Evolutionary conservation across 2,113 vertebrate genomes (phyloP).

Genomic region (Sphaerodactylus townsendi): DNA sequence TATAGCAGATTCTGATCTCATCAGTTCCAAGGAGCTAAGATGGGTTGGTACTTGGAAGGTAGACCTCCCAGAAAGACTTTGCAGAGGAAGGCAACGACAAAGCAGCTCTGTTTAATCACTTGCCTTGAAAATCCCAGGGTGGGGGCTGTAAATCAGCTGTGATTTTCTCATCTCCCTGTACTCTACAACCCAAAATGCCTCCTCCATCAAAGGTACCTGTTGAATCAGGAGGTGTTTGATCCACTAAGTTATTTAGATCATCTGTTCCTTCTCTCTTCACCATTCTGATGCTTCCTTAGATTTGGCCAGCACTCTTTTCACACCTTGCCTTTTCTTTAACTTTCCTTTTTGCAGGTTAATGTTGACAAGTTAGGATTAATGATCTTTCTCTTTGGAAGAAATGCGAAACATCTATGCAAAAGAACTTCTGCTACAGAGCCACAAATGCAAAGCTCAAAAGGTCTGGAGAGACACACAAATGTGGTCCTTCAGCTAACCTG

Average conservation of each 20-base stretch:
- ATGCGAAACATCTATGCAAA: conserved; percentile 30
- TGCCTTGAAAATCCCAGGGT: no score
- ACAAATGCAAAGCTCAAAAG: background rate
- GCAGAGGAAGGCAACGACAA: no score
- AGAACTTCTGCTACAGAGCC: background rate
- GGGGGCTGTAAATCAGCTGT: no score
- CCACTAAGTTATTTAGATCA: background rate
- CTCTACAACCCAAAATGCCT: no score
- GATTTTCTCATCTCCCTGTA: no score
- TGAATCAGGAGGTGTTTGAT: background rate
- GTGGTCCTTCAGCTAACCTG: background rate
- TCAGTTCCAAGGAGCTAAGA: no score
- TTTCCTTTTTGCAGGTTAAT: background rate
- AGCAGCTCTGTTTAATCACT: no score
- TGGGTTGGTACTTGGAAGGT: no score
- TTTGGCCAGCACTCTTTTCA: background rate
- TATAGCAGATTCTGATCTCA: no score
- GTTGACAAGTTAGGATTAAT: conserved; percentile 17
- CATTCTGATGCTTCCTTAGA: conserved; percentile 10
- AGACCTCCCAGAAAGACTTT: no score
- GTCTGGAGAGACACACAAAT: background rate
- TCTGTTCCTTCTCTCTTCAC: background rate
- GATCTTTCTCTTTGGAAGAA: conserved; percentile 26
- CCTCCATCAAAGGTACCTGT: background rate
- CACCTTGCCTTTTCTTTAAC: background rate